Percentiles rank a stretch among this genome's conserved stretches.
These are phyloP conservation scores for Illadopsis cleaveri DNA, from an alignment of 2,113 vertebrate genomes.

Conservation along the genomic window DNA sequence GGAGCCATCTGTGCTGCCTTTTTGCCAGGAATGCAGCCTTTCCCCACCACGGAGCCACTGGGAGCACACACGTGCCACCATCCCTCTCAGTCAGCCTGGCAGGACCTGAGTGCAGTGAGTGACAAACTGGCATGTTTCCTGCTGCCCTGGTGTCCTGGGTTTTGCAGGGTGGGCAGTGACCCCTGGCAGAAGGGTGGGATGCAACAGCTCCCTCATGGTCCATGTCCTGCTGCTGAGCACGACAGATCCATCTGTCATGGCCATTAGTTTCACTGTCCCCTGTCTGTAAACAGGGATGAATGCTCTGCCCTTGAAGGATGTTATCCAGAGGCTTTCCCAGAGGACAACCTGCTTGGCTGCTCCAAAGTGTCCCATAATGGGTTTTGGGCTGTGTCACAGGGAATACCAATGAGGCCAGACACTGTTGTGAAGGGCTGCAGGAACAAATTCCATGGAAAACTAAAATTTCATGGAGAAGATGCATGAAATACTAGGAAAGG, in stretches of 20 bases:
- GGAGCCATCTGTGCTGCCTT: conserved; percentile 25
- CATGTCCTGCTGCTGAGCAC: not conserved
- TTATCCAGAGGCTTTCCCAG: not conserved
- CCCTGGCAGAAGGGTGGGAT: not conserved
- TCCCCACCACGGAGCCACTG: not conserved
- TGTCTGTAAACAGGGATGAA: not conserved
- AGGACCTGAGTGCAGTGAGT: not conserved
- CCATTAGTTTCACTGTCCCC: not conserved
- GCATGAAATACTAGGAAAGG: not conserved
- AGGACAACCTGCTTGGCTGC: not conserved
- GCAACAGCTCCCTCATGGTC: not conserved
- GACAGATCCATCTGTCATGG: not conserved
- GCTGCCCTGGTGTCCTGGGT: not conserved
- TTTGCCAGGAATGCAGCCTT: not conserved
- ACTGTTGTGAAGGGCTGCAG: fast-evolving
- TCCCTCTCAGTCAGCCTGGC: not conserved
- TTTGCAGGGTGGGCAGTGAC: not conserved
- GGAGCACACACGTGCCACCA: not conserved
- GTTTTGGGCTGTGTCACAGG: not conserved
- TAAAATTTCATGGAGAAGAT: not conserved
- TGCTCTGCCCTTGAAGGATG: conserved; percentile 19
- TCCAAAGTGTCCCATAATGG: not conserved
- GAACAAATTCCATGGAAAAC: not conserved
- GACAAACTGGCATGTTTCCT: not conserved
- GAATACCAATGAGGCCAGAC: not conserved